phyloP scores from a whole-genome alignment of 2,113 vertebrate species.

The Hoplias malabaricus region DNA sequence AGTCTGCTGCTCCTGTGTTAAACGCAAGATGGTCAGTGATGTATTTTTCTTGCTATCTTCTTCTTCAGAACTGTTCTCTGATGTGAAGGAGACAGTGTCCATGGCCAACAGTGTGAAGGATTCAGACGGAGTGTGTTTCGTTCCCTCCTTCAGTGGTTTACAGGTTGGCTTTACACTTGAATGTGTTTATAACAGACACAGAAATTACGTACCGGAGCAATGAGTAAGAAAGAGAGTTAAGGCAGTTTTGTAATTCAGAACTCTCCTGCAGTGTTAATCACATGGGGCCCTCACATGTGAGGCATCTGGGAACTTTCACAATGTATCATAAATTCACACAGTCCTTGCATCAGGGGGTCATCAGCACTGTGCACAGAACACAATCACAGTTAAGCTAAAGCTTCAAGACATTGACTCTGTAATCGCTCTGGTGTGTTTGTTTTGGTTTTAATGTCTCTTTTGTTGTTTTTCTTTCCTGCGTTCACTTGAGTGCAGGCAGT shows the following conservation, averaged over 20 bases:
- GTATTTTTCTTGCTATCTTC: neutral
- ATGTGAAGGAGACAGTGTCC: constrained; percentile 80
- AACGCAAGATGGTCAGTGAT: neutral
- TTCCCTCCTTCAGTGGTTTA: constrained; percentile 89
- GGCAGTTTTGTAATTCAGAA: neutral
- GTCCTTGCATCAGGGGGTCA: too few species aligned
- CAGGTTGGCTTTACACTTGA: constrained; percentile 80
- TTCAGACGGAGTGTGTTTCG: constrained; percentile 92
- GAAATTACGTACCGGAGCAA: neutral
- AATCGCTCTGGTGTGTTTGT: neutral
- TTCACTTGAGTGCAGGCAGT: constrained; percentile 68
- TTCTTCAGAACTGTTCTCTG: constrained; percentile 85
- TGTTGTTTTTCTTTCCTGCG: constrained; percentile 70
- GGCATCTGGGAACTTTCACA: too few species aligned
- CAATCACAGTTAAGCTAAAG: too few species aligned
- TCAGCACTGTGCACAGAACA: too few species aligned
- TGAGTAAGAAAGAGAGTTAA: neutral
- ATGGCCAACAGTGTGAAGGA: constrained; percentile 84
- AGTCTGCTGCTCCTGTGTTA: too few species aligned
- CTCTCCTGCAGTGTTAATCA: too few species aligned
- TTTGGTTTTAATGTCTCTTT: constrained; percentile 37
- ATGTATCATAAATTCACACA: too few species aligned
- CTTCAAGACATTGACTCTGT: too few species aligned
- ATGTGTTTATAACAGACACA: too few species aligned
- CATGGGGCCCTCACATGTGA: too few species aligned